Evolutionary conservation across 2,797 vertebrate species (phyloP).

Genomic region (Myripristis jacobus): DNA sequence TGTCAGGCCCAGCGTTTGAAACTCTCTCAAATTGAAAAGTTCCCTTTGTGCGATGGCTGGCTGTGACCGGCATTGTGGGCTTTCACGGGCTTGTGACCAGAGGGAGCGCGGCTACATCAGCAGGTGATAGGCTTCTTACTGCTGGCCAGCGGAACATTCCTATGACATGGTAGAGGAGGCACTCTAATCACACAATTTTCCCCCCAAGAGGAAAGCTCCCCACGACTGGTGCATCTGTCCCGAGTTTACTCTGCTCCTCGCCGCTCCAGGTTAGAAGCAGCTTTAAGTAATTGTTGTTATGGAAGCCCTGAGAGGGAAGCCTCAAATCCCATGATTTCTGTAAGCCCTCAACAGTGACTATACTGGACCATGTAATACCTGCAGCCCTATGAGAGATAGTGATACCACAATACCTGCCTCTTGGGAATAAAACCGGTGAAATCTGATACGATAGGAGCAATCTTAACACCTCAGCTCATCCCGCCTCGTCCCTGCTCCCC

Average conservation of each 20-base stretch:
- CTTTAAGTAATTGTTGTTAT: constrained; percentile 72
- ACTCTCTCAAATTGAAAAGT: constrained; percentile 27
- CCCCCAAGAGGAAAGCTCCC: neutral
- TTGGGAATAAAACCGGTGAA: constrained; percentile 33
- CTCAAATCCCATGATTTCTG: constrained; percentile 71
- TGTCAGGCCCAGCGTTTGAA: constrained; percentile 21
- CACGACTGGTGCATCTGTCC: constrained; percentile 26
- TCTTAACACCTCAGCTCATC: constrained; percentile 13
- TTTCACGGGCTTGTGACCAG: constrained; percentile 12
- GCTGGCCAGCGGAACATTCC: constrained; percentile 39
- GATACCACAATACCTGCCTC: constrained; percentile 37
- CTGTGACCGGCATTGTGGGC: constrained; percentile 11
- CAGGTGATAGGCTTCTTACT: constrained; percentile 33
- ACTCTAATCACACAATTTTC: constrained; percentile 46
- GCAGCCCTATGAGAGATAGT: constrained; percentile 36
- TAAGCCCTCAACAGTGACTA: constrained; percentile 59
- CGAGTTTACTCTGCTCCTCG: constrained; percentile 37
- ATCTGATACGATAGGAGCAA: constrained; percentile 44
- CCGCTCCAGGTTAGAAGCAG: constrained; percentile 54
- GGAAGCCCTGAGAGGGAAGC: constrained; percentile 57
- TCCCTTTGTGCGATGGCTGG: constrained; percentile 12
- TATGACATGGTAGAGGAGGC: constrained; percentile 55
- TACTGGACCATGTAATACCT: constrained; percentile 60
- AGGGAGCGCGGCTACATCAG: constrained; percentile 14
- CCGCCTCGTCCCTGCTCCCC: constrained; percentile 25